Evolutionary conservation across 1,140 invertebrate genomes (phyloP).

Genomic region (Chymomyza costata): DNA sequence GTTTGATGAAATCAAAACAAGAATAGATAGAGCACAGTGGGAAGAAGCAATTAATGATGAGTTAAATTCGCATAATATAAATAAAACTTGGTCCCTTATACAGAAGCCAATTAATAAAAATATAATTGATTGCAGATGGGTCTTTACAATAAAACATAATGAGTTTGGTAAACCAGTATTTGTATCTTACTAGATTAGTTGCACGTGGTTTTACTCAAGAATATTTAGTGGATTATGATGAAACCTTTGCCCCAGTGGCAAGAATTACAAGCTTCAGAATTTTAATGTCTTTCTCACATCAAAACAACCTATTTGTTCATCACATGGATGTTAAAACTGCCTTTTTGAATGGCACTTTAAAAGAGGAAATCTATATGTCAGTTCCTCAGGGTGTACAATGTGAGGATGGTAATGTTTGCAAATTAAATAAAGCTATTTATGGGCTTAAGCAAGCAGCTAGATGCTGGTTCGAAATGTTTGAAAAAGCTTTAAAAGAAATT

Average conservation of each 20-base stretch:
- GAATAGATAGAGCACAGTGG: slow-evolving; percentile 56
- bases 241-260: too few relatives aligned
- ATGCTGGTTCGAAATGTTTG: too few relatives aligned
- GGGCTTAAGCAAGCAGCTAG: too few relatives aligned
- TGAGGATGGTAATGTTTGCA: too few relatives aligned
- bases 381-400: too few relatives aligned
- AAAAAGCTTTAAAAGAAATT: slow-evolving; percentile 33
- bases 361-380: slow-evolving; percentile 9
- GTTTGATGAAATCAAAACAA: slow-evolving; percentile 58
- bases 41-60: slow-evolving; percentile 68
- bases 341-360: background rate
- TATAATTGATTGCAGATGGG: slow-evolving; percentile 67
- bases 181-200: slow-evolving; percentile 74
- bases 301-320: background rate
- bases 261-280: too few relatives aligned
- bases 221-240: slow-evolving; percentile 63
- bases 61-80: slow-evolving; percentile 60
- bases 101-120: slow-evolving; percentile 67
- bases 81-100: slow-evolving; percentile 74
- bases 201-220: slow-evolving; percentile 74
- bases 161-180: slow-evolving; percentile 56
- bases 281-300: background rate
- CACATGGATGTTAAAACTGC: background rate
- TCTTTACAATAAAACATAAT: slow-evolving; percentile 66
- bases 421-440: too few relatives aligned